Conservation (phyloP, 1,140 invertebrate species). For the Lepidostoma basale region DNA sequence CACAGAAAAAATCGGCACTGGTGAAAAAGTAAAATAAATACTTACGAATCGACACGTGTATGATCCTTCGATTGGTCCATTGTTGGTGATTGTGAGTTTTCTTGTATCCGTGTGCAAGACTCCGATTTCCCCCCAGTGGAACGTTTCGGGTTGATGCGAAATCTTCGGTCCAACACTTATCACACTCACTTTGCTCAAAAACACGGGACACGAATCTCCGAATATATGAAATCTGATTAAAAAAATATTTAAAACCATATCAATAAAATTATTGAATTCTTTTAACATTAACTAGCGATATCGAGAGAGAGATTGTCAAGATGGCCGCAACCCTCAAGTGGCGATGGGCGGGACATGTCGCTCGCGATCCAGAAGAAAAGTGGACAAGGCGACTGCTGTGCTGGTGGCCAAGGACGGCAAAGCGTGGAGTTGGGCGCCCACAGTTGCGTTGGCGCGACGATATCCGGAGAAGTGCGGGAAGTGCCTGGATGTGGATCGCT, state of each 20-base stretch:
- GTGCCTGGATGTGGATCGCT: no score
- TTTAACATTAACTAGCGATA: no score
- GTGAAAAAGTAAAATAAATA: neutral
- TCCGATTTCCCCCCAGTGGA: constrained; percentile 19
- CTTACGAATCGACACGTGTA: constrained; percentile 5
- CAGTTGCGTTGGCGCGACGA: no score
- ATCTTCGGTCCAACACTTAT: constrained; percentile 1
- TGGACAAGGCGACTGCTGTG: no score
- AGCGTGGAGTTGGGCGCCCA: no score
- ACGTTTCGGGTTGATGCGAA: neutral
- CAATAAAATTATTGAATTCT: neutral
- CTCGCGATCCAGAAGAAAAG: no score
- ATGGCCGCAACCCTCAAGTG: no score
- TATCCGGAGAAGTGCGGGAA: no score
- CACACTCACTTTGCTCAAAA: constrained; percentile 1
- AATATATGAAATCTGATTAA: constrained; percentile 7
- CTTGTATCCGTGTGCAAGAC: neutral
- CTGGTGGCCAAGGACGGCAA: no score
- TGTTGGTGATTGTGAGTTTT: neutral
- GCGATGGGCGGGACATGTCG: no score
- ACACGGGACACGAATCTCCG: neutral
- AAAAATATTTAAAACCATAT: neutral
- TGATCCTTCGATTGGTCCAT: neutral
- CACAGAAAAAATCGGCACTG: no score
- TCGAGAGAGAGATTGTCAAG: no score